phyloP scores from a whole-genome alignment of 2,888 invertebrate genomes.

The Eremobia ochroleuca region DNA sequence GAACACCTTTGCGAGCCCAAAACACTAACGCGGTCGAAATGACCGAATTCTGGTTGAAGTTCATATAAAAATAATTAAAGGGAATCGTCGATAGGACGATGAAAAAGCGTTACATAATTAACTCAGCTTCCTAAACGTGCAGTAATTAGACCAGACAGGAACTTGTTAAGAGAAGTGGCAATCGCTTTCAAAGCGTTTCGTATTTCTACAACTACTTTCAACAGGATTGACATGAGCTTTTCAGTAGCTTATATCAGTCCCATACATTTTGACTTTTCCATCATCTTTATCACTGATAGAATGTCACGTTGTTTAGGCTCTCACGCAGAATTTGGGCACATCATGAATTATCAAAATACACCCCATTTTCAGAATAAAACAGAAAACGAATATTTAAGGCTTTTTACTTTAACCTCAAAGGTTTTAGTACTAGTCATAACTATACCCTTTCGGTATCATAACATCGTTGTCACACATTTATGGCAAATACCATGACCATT shows the following conservation, averaged over 20 bases:
- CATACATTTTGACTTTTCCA: not conserved
- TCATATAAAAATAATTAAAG: not conserved
- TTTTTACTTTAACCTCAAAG: not conserved
- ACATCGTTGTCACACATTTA: slow-evolving; percentile 42
- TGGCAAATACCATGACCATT: slow-evolving; percentile 52
- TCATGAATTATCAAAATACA: not conserved
- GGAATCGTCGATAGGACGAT: not conserved
- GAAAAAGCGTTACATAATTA: not conserved
- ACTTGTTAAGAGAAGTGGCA: not conserved
- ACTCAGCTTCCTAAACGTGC: not conserved
- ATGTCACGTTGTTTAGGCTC: not conserved
- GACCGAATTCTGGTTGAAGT: not conserved
- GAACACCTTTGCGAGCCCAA: not conserved
- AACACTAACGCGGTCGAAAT: not conserved
- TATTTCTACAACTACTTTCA: not conserved
- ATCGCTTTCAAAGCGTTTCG: not conserved
- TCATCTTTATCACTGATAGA: not conserved
- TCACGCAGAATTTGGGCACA: not conserved
- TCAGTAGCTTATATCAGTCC: not conserved
- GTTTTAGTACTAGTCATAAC: not conserved
- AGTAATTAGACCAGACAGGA: not conserved
- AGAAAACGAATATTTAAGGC: not conserved
- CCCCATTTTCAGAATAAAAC: not conserved
- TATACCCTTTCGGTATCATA: slow-evolving; percentile 29
- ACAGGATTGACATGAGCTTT: not conserved